Evolutionary conservation across 2,113 vertebrate species (phyloP).

Genomic region (Laticauda colubrina): DNA sequence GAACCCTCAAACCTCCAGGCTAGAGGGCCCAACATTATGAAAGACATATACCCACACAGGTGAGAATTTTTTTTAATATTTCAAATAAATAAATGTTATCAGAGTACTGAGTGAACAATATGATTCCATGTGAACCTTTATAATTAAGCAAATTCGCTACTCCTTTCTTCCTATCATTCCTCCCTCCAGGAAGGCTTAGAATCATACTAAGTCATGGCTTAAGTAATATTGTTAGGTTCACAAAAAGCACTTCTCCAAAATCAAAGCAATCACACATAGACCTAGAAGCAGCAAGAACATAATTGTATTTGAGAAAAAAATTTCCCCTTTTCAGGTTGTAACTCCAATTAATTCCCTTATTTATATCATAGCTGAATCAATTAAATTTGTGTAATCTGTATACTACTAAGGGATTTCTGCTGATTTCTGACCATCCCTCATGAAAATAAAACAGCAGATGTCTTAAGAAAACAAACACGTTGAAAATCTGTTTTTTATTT

Average conservation of each 20-base stretch:
- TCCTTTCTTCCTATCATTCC: background rate
- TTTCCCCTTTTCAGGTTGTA: background rate
- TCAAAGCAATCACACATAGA: background rate
- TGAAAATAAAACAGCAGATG: background rate
- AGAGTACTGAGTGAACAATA: background rate
- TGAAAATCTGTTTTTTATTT: constrained; percentile 41
- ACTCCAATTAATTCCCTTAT: no score
- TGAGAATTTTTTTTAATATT: background rate
- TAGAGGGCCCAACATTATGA: no score
- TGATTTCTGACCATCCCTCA: background rate
- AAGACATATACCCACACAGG: no score
- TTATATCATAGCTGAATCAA: background rate
- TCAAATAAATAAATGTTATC: background rate
- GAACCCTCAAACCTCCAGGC: background rate
- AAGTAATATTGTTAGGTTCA: background rate
- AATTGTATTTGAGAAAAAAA: background rate
- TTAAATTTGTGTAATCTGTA: background rate
- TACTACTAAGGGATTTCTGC: background rate
- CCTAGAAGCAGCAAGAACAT: background rate
- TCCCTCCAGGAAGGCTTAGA: background rate
- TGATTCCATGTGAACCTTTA: background rate
- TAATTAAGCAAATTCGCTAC: background rate
- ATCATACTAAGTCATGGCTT: background rate
- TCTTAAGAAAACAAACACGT: constrained; percentile 21
- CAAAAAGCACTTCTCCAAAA: background rate